Evolutionary conservation across 1,140 invertebrate genomes (phyloP), one percentile per base, ranked within the genome.

Genomic region (Drosophila kikkawai): DNA sequence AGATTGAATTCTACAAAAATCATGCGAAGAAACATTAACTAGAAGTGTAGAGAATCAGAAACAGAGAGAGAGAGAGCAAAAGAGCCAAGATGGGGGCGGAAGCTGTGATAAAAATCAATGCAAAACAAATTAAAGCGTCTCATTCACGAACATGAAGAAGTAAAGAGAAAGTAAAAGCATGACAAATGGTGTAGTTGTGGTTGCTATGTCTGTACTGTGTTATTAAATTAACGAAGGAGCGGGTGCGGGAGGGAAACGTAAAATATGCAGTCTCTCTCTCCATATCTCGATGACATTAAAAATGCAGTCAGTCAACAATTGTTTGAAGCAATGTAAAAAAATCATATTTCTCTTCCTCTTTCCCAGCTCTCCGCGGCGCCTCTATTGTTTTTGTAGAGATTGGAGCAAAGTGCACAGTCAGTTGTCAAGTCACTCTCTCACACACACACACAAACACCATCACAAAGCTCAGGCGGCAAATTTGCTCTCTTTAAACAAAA

Each of bases 101-200:
- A 63, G 66, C 75, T 79, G 66, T 42, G 64, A 87, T 82, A 77
- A 87, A 87, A 87, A 87, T 87, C 83, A 87, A 87, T 87, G 84
- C 73, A 87, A 87, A 84, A 75, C 77, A 71, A 78, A 80, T 83
- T 80, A 83, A 67, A 61, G 53, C 67, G 58, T 61, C 66, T 36
- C 39, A 13, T 39, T 44, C 22, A 65, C 12, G 45, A 29, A 42
- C 44, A 39, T 44, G 51, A 53, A 50, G 57, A 55, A 56, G 53
- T 37, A 39, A 39, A 60, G 75, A 70, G 80, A 88, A 83, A 87
- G 84, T 84, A 80, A 80, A 83, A 76, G 71, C 37, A 15, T 44
- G 36, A 66, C 75, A 79, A 65, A 71, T 65, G 4, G 17, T 63
- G 56, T 64, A 61, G 55, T 65, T 60, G 56, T 70, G 61, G 76